These are phyloP conservation scores for Lasioglossum lativentre DNA, from an alignment of 2,888 invertebrate genomes.

Conservation along the genomic window DNA sequence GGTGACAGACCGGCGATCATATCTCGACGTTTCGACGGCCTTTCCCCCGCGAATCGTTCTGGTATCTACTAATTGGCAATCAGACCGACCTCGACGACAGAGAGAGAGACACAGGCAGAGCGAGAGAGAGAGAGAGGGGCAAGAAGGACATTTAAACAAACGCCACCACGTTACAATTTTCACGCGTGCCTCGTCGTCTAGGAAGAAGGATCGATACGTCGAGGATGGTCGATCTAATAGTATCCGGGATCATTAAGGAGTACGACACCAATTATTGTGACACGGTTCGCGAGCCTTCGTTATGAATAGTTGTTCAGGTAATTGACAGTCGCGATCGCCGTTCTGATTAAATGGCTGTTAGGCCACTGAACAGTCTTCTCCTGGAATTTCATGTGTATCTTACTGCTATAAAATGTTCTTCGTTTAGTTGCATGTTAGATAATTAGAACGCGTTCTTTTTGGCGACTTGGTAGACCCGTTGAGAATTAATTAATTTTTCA, in stretches of 20 bases:
- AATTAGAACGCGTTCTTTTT: background rate
- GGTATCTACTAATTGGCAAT: conserved; percentile 69
- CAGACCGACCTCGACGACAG: conserved; percentile 44
- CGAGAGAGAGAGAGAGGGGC: conserved; percentile 45
- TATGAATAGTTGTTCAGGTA: conserved; percentile 18
- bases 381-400: background rate
- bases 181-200: conserved; percentile 33
- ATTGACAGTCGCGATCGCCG: conserved; percentile 28
- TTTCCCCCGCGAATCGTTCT: conserved; percentile 56
- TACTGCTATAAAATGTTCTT: background rate
- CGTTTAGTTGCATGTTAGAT: background rate
- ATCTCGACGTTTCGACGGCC: conserved; percentile 36
- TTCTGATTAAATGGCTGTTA: conserved; percentile 20
- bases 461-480: too few species aligned
- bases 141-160: conserved; percentile 6
- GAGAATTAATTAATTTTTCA: too few species aligned
- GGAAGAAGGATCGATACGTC: conserved; percentile 25
- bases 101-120: too few species aligned
- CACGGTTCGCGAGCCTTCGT: background rate
- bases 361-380: conserved; percentile 24
- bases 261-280: conserved; percentile 17
- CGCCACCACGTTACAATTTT: conserved; percentile 51
- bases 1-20: conserved; percentile 19
- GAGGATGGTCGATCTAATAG: conserved; percentile 34
- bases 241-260: conserved; percentile 52